These are phyloP conservation scores for Oscheius sp. DNA, from an alignment of 2,888 invertebrate genomes.

Conservation along the genomic window DNA sequence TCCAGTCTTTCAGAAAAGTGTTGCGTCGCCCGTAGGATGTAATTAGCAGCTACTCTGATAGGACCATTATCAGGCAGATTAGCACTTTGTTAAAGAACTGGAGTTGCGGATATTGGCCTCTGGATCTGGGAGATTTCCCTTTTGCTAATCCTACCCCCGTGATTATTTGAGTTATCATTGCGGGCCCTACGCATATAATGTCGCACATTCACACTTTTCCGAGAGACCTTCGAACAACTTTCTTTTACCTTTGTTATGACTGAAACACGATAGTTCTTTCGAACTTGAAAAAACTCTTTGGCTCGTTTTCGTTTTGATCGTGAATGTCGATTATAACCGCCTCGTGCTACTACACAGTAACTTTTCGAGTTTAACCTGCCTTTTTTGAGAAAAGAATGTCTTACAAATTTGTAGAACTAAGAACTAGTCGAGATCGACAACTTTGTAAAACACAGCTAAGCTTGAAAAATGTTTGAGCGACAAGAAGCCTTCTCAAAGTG, in stretches of 20 bases:
- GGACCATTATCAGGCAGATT: slow-evolving; percentile 14
- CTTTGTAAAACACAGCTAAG: too few relatives aligned
- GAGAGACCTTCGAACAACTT: background rate
- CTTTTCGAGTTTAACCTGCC: too few relatives aligned
- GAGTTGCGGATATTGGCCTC: background rate
- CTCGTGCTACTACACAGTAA: too few relatives aligned
- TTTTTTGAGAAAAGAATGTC: too few relatives aligned
- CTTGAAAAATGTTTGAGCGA: too few relatives aligned
- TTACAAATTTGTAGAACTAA: too few relatives aligned
- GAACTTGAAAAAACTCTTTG: too few relatives aligned
- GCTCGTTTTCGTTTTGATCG: too few relatives aligned
- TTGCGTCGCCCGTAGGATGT: background rate
- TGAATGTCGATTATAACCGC: too few relatives aligned
- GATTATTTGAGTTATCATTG: slow-evolving; percentile 8
- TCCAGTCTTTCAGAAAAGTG: background rate
- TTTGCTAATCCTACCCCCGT: background rate
- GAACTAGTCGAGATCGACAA: too few relatives aligned
- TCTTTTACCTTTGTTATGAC: background rate
- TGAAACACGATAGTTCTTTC: background rate
- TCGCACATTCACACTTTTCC: background rate
- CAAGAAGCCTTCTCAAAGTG: too few relatives aligned
- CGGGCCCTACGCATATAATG: background rate
- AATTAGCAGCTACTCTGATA: slow-evolving; percentile 8
- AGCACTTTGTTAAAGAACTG: background rate
- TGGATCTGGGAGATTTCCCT: background rate